Evolutionary conservation across 2,888 invertebrate genomes (phyloP).

Genomic region (Synanthedon formicaeformis): DNA sequence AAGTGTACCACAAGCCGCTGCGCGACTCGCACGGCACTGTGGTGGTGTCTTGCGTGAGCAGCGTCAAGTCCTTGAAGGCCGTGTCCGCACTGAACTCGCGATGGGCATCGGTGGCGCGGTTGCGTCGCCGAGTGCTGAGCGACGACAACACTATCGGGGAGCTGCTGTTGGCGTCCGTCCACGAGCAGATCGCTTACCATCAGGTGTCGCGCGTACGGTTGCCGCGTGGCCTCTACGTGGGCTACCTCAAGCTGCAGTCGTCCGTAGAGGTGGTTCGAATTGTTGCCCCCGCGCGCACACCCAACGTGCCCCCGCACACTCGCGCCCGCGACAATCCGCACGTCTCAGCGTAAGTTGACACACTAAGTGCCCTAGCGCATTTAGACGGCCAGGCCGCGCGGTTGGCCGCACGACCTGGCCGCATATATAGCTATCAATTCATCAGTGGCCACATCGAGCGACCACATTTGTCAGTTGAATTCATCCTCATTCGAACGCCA

Average conservation of each 20-base stretch:
- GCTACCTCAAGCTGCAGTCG: constrained; percentile 96
- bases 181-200: constrained; percentile 78
- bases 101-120: constrained; percentile 90
- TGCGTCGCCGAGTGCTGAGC: constrained; percentile 81
- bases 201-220: constrained; percentile 85
- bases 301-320: constrained; percentile 94
- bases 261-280: constrained; percentile 95
- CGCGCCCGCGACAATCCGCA: constrained; percentile 95
- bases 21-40: constrained; percentile 90
- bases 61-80: constrained; percentile 81
- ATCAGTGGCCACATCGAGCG: too few relatives aligned
- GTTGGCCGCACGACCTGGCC: too few relatives aligned
- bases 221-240: constrained; percentile 90
- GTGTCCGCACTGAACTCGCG: constrained; percentile 91
- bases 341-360: constrained; percentile 85
- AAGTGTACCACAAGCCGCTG: constrained; percentile 92
- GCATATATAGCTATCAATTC: too few relatives aligned
- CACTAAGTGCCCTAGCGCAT: too few relatives aligned
- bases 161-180: constrained; percentile 86
- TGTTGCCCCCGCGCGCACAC: constrained; percentile 91
- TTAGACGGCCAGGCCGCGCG: too few relatives aligned
- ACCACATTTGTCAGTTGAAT: too few relatives aligned
- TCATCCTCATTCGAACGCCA: too few relatives aligned
- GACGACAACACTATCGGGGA: constrained; percentile 84
- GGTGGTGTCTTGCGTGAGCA: constrained; percentile 88